A percentile compares a stretch with the other conserved stretches of the same genome.
phyloP scores from a whole-genome alignment of 2,797 vertebrate species.

The Okamejei kenojei region DNA sequence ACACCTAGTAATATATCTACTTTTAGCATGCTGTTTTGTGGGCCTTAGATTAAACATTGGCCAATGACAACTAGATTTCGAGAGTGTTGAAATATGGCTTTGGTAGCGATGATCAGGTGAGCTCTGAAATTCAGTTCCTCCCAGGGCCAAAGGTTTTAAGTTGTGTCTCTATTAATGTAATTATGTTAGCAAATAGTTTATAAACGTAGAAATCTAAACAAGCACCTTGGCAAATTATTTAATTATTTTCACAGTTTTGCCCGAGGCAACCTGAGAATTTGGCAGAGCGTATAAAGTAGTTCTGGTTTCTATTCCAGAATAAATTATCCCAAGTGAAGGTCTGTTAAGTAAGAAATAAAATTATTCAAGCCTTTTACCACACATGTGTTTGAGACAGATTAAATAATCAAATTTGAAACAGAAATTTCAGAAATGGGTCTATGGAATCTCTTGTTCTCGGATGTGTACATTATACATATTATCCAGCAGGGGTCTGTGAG shows the following conservation, averaged over 20 bases:
- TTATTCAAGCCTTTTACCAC: background rate
- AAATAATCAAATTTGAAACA: slow-evolving; percentile 20
- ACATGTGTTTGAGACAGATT: background rate
- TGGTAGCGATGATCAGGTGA: background rate
- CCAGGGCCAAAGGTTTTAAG: background rate
- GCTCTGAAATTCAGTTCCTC: background rate
- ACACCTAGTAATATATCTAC: background rate
- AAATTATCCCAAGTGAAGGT: background rate
- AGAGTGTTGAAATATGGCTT: background rate
- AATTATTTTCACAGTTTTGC: slow-evolving; percentile 23
- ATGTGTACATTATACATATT: background rate
- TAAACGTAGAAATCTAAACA: background rate
- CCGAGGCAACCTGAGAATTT: background rate
- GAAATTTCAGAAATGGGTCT: background rate
- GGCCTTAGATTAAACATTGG: background rate
- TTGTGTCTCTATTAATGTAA: background rate
- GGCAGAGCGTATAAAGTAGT: too few relatives aligned
- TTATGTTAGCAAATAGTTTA: background rate
- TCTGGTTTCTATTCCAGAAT: background rate
- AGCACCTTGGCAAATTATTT: slow-evolving; percentile 7
- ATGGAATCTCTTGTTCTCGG: slow-evolving; percentile 17
- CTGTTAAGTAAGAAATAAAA: slow-evolving; percentile 10
- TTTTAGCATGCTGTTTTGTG: background rate
- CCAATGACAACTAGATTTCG: background rate
- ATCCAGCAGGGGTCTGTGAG: background rate